These are phyloP conservation scores for Syngnathus acus DNA, from an alignment of 2,797 vertebrate genomes.

Conservation along the genomic window DNA sequence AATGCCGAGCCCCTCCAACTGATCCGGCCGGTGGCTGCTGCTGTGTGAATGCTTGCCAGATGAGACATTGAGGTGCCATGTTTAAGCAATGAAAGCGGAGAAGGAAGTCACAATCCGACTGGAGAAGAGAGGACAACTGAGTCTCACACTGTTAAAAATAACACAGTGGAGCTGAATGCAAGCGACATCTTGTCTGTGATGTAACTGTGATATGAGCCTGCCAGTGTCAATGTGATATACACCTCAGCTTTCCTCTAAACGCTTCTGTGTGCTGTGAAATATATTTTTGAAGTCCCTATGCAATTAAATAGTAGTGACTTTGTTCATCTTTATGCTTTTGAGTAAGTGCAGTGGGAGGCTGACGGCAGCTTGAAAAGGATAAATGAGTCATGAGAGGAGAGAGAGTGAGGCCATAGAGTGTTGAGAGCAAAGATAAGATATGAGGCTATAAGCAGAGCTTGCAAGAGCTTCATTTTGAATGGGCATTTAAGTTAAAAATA, in stretches of 20 bases:
- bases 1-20: not conserved
- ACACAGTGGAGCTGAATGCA: slow-evolving; percentile 9
- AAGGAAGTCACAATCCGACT: not conserved
- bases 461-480: slow-evolving; percentile 21
- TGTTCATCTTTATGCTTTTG: not conserved
- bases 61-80: slow-evolving; percentile 1
- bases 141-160: slow-evolving; percentile 38
- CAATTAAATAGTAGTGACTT: not conserved
- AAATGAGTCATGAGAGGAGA: slow-evolving; percentile 4
- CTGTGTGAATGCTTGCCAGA: not conserved
- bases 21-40: slow-evolving; percentile 1
- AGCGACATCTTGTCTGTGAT: slow-evolving; percentile 28
- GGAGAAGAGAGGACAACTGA: not conserved
- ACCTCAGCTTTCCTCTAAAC: slow-evolving; percentile 20
- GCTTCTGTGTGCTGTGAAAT: slow-evolving; percentile 11
- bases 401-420: slow-evolving; percentile 20
- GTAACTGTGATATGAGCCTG: slow-evolving; percentile 17
- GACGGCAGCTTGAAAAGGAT: not conserved
- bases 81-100: not conserved
- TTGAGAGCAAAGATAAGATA: slow-evolving; percentile 58
- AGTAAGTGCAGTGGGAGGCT: not conserved
- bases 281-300: slow-evolving; percentile 1
- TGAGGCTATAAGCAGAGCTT: slow-evolving; percentile 47
- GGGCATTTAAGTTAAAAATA: slow-evolving; percentile 43
- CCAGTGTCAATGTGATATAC: slow-evolving; percentile 9